Percentiles rank a stretch among this genome's conserved stretches.
Conservation (phyloP, 2,888 invertebrate genomes). For the Caenorhabditis imperialis region DNA sequence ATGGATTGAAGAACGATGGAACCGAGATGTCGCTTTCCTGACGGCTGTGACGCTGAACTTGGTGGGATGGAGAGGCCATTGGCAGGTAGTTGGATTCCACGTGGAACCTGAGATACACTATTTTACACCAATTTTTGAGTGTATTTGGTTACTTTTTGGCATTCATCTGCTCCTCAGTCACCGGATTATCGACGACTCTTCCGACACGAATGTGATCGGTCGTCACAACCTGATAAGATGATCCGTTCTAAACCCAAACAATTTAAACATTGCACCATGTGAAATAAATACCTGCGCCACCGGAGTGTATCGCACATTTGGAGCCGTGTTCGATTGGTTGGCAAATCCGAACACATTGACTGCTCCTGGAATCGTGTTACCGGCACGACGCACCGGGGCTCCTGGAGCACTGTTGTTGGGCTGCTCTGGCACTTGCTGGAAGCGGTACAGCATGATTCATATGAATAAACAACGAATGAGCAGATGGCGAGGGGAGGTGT, state of each 20-base stretch:
- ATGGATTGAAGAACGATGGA: conserved; percentile 59
- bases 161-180: conserved; percentile 55
- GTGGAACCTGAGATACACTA: conserved; percentile 27
- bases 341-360: conserved; percentile 52
- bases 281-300: conserved; percentile 18
- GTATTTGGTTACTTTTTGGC: conserved; percentile 27
- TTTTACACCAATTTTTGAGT: background rate
- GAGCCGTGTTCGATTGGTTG: conserved; percentile 21
- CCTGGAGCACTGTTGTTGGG: conserved; percentile 47
- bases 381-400: conserved; percentile 24
- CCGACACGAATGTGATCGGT: conserved; percentile 50
- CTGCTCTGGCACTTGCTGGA: conserved; percentile 43
- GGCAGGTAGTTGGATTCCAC: conserved; percentile 47
- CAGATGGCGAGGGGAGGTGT: background rate
- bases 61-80: conserved; percentile 45
- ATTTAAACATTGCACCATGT: conserved; percentile 10
- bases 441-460: conserved; percentile 29
- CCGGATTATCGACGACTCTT: conserved; percentile 50
- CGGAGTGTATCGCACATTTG: conserved; percentile 37
- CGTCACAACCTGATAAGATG: conserved; percentile 51
- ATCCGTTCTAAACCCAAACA: conserved; percentile 18
- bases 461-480: conserved; percentile 21
- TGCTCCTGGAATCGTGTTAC: conserved; percentile 49
- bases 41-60: conserved; percentile 34
- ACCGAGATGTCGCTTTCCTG: conserved; percentile 39